Conservation (phyloP, 1,140 invertebrate species). For the Drosophila nannoptera region DNA sequence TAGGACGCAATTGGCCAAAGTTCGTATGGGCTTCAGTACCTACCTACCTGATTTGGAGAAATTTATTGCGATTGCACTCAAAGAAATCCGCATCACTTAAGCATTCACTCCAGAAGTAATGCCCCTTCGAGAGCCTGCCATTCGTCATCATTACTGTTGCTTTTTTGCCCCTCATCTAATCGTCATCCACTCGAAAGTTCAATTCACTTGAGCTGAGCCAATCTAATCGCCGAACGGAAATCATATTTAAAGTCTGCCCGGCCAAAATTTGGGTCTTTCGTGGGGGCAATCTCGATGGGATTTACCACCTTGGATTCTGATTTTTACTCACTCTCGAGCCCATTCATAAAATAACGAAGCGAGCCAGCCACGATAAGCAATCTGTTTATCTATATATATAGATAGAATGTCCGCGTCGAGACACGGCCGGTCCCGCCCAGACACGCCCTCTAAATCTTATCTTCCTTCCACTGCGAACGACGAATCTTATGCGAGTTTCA, state of each 20-base stretch:
- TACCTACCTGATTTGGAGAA: not conserved
- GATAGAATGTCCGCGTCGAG: not conserved
- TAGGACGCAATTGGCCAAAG: not conserved
- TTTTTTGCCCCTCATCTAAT: not conserved
- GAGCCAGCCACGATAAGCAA: not conserved
- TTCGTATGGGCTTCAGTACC: not conserved
- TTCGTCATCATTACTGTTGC: too few species aligned
- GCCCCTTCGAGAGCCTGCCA: too few species aligned
- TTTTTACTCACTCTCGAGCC: not conserved
- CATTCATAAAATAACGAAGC: not conserved
- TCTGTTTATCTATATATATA: not conserved
- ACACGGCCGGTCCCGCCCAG: not conserved
- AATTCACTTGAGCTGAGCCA: not conserved
- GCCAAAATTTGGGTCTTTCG: not conserved
- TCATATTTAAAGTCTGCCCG: not conserved
- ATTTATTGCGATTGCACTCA: too few species aligned
- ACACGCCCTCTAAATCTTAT: not conserved
- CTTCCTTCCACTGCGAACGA: not conserved
- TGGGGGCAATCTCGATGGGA: not conserved
- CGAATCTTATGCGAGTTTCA: not conserved
- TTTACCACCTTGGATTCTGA: not conserved
- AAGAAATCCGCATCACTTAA: too few species aligned
- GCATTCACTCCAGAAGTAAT: too few species aligned
- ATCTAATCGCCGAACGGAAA: slow-evolving; percentile 3
- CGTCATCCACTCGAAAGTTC: not conserved